Evolutionary conservation across 2,888 invertebrate species (phyloP).

Genomic region (Ormyrus labotus): DNA sequence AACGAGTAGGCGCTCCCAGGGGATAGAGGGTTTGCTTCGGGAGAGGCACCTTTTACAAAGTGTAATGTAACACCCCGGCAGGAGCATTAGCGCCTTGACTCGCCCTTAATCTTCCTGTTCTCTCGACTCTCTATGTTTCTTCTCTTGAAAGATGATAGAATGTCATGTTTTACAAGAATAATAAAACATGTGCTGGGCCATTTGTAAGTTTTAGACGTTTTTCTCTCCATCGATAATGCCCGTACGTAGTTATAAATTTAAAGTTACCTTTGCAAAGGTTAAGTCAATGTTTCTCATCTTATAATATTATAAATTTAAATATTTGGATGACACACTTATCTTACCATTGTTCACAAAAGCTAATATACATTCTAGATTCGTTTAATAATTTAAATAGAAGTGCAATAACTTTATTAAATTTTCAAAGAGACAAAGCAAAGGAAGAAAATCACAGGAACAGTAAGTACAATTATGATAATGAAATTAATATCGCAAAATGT

Average conservation of each 20-base stretch:
- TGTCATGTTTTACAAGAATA: slow-evolving; percentile 53
- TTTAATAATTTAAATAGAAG: too few species aligned
- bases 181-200: slow-evolving; percentile 36
- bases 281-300: not conserved
- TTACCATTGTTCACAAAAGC: too few species aligned
- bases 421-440: slow-evolving; percentile 10
- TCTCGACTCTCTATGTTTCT: slow-evolving; percentile 3
- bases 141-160: slow-evolving; percentile 49
- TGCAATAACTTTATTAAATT: too few species aligned
- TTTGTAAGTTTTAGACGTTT: slow-evolving; percentile 37
- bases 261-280: not conserved
- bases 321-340: too few species aligned
- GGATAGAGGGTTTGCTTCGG: slow-evolving; percentile 13
- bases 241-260: not conserved
- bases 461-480: slow-evolving; percentile 73
- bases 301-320: too few species aligned
- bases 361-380: too few species aligned
- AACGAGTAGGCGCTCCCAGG: slow-evolving; percentile 30
- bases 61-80: slow-evolving; percentile 48
- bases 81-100: slow-evolving; percentile 52
- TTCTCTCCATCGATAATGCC: too few species aligned
- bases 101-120: slow-evolving; percentile 49
- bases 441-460: slow-evolving; percentile 56
- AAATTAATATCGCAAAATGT: slow-evolving; percentile 70
- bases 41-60: slow-evolving; percentile 34